Percentiles rank a stretch among this genome's conserved stretches.
Evolutionary conservation across 2,888 invertebrate species (phyloP).

Genomic region (Candidula unifasciata): DNA sequence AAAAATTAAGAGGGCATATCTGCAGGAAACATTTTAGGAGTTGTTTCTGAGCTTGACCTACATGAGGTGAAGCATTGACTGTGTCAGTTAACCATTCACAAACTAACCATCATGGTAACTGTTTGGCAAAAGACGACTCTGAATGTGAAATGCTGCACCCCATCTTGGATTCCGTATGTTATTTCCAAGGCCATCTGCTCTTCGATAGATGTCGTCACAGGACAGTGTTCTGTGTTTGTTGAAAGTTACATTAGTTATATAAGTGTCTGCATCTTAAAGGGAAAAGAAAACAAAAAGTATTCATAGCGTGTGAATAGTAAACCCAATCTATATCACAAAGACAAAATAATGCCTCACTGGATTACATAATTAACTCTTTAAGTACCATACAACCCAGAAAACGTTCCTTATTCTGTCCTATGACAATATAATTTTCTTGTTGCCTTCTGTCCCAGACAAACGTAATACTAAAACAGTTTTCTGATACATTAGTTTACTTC

Average conservation of each 20-base stretch:
- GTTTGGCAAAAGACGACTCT: slow-evolving; percentile 12
- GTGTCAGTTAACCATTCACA: too few species aligned
- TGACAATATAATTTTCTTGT: too few species aligned
- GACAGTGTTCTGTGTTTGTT: not conserved
- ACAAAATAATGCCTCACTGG: not conserved
- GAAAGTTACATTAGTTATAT: not conserved
- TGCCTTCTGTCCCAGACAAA: too few species aligned
- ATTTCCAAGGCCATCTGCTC: slow-evolving; percentile 26
- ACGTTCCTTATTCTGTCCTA: too few species aligned
- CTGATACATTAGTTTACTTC: too few species aligned
- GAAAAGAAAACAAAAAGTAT: not conserved
- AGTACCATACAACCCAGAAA: too few species aligned
- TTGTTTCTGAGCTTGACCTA: too few species aligned
- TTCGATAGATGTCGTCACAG: slow-evolving; percentile 1
- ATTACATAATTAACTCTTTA: not conserved
- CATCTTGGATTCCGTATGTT: not conserved
- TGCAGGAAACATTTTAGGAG: too few species aligned
- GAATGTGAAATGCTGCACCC: slow-evolving; percentile 14
- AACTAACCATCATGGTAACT: slow-evolving; percentile 15
- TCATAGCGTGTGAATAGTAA: not conserved
- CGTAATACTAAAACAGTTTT: too few species aligned
- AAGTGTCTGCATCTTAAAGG: not conserved
- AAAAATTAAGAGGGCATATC: too few species aligned
- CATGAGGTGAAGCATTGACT: too few species aligned
- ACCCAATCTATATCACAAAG: not conserved